Percentiles rank a stretch among this genome's conserved stretches.
These are phyloP conservation scores for Cyclophora punctaria DNA, from an alignment of 2,888 invertebrate genomes.

Conservation along the genomic window DNA sequence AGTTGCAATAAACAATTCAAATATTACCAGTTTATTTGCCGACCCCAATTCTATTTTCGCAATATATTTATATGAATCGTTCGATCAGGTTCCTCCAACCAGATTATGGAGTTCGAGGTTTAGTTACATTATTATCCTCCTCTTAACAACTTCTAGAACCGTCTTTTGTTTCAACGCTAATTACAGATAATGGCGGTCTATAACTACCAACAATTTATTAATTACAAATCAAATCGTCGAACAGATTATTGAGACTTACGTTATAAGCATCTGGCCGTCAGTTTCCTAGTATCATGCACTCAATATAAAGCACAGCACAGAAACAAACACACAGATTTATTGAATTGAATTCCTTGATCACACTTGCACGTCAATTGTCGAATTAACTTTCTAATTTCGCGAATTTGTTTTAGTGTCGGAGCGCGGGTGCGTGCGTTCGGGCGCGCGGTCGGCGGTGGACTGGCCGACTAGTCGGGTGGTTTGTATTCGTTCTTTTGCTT, in stretches of 20 bases:
- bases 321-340: constrained; percentile 34
- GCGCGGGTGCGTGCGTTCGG: constrained; percentile 34
- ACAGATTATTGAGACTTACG: constrained; percentile 47
- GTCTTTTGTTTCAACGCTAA: no score
- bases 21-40: not conserved
- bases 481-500: constrained; percentile 40
- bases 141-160: no score
- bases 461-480: constrained; percentile 33
- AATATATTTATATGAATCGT: not conserved
- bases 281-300: constrained; percentile 57
- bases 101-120: no score
- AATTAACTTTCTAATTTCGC: constrained; percentile 54
- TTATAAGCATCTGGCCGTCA: constrained; percentile 62
- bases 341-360: constrained; percentile 26
- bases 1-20: no score
- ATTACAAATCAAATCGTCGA: constrained; percentile 31
- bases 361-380: constrained; percentile 36
- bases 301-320: constrained; percentile 52
- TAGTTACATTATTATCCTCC: no score
- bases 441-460: constrained; percentile 51
- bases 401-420: constrained; percentile 40
- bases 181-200: no score
- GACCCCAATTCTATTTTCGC: constrained; percentile 9
- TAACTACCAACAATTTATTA: constrained; percentile 22
- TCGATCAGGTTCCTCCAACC: not conserved